These are phyloP conservation scores for Picus viridis DNA, from an alignment of 2,797 vertebrate species.

Conservation along the genomic window DNA sequence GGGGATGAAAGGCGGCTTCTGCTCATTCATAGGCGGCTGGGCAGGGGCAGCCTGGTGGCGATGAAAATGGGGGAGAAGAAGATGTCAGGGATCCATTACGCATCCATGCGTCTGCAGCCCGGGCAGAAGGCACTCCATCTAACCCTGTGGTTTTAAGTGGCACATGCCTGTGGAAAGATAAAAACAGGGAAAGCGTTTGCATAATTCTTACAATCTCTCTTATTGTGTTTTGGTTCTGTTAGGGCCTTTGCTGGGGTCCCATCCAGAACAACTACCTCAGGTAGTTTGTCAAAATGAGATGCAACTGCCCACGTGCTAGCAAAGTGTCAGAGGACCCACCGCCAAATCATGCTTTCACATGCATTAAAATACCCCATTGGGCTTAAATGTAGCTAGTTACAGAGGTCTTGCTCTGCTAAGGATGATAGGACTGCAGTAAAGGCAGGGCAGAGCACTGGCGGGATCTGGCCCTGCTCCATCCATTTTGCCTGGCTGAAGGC, in stretches of 20 bases:
- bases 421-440: fast-evolving
- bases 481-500: neutral
- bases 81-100: constrained; percentile 34
- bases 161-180: neutral
- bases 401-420: neutral
- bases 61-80: constrained; percentile 21
- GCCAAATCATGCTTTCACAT: neutral
- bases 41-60: constrained; percentile 32
- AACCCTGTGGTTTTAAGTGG: neutral
- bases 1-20: constrained; percentile 82
- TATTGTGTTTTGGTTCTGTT: neutral
- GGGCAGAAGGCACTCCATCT: neutral
- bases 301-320: fast-evolving
- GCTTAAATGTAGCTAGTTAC: neutral
- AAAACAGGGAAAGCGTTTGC: neutral
- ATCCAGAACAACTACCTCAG: neutral
- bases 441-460: fast-evolving
- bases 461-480: neutral
- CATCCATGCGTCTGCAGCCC: neutral
- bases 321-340: neutral
- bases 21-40: constrained; percentile 85
- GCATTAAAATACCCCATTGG: neutral
- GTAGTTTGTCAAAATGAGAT: neutral
- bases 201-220: neutral
- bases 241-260: neutral